phyloP scores from a whole-genome alignment of 2,113 vertebrate species.

The Epinephelus lanceolatus region DNA sequence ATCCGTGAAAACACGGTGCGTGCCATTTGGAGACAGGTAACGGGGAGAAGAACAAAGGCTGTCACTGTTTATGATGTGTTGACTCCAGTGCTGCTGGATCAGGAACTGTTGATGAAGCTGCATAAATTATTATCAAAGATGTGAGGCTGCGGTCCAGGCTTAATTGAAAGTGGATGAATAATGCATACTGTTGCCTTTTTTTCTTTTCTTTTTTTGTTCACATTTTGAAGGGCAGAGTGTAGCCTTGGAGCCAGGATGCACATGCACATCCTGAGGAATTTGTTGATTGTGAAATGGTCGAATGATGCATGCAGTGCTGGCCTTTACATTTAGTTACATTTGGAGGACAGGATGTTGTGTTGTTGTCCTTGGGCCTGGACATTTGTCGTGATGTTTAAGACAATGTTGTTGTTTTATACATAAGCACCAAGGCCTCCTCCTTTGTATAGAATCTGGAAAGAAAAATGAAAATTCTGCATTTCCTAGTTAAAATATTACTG shows the following conservation, averaged over 20 bases:
- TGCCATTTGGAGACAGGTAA: conserved; percentile 50
- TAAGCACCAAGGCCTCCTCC: not conserved
- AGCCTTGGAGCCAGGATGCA: conserved; percentile 36
- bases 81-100: conserved; percentile 60
- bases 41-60: conserved; percentile 54
- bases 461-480: not conserved
- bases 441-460: not conserved
- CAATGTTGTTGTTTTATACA: not conserved
- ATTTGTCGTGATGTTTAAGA: not conserved
- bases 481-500: not conserved
- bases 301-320: not conserved
- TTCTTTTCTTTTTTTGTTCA: conserved; percentile 34
- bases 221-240: conserved; percentile 61
- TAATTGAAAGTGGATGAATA: conserved; percentile 80
- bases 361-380: not conserved
- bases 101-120: conserved; percentile 72
- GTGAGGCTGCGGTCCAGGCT: conserved; percentile 62
- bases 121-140: conserved; percentile 75
- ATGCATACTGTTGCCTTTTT: conserved; percentile 68
- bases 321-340: conserved; percentile 13
- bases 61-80: conserved; percentile 65
- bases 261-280: conserved; percentile 39
- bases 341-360: conserved; percentile 7
- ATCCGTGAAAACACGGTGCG: conserved; percentile 1
- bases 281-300: conserved; percentile 25